Conservation (phyloP, 2,888 invertebrate genomes). For the Julus scandinavius region DNA sequence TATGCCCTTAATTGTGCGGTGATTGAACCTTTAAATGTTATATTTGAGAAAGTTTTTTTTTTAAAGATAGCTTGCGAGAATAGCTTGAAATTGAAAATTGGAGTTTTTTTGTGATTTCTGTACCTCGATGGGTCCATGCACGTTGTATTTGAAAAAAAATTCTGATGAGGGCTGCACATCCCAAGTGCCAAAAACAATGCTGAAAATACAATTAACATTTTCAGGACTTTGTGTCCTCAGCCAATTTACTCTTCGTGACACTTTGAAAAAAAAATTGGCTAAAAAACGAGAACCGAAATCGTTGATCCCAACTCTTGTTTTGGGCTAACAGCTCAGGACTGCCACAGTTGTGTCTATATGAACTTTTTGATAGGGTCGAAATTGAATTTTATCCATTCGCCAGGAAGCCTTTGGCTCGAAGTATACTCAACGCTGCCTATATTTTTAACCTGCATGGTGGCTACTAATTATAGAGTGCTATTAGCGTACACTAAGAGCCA, state of each 20-base stretch:
- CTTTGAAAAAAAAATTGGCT: background rate
- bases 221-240: background rate
- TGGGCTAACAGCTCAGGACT: constrained; percentile 17
- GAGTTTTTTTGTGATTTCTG: too few species aligned
- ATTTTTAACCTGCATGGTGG: background rate
- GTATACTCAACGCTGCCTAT: background rate
- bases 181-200: background rate
- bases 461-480: constrained; percentile 39
- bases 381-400: constrained; percentile 30
- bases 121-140: background rate
- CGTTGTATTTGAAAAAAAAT: background rate
- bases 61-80: too few species aligned
- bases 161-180: background rate
- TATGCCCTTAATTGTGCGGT: too few species aligned
- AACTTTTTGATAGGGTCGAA: background rate
- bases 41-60: too few species aligned
- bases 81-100: too few species aligned
- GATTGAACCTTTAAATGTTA: too few species aligned
- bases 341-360: constrained; percentile 25
- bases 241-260: background rate
- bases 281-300: background rate
- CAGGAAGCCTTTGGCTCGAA: background rate
- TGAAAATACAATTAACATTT: constrained; percentile 27
- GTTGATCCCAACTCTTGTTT: constrained; percentile 39
- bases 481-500: constrained; percentile 24